Evolutionary conservation across 2,888 invertebrate species (phyloP), one percentile per base, ranked within the genome.

Genomic region (Tipula lateralis): DNA sequence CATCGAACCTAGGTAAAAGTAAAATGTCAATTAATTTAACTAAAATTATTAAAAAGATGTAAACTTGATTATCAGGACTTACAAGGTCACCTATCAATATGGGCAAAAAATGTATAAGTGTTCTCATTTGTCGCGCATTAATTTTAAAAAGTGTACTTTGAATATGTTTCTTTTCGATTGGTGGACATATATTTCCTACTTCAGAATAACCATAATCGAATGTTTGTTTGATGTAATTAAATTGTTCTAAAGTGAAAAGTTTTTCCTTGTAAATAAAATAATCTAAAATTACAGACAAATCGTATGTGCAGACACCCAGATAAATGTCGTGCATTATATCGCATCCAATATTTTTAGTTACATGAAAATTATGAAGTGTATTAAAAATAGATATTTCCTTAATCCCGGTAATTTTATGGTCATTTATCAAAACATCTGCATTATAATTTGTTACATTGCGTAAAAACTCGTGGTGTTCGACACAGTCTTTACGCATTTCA

Each of bases 81-180:
- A 85, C 84, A 34, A 85, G 66, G 29, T 85, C 85, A 13, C 85
- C 85, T 30, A 85, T 83, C 84, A 85, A 84, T 84, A 85, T 83
- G 24, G 84, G 85, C 32, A 85, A 19, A 80, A 84, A 84, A 30
- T 85, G 85, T 36, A 83, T 32, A 84, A 85, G 82, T 5, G 85
- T 84, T 83, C 81, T 84, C 85, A 85, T 85, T 84, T 85, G 84
- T 81, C 83, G 85, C 34, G 85, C 85, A 30, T 80, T 85, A 84
- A 85, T 85, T 85, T 85, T 85, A 29, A 85, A 85, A 36, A 13
- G 19, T 12, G 84, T 29, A 82, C 84, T 85, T 84, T 85, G 16
- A 13, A 85, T 85, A 81, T 85, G 85, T 84, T 84, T 30, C 84
- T 85, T 85, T 84, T 85, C 24, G 19, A 85, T 84, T 66, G 85